phyloP scores from a whole-genome alignment of 1,140 invertebrate genomes.

The Sycophila sp. region DNA sequence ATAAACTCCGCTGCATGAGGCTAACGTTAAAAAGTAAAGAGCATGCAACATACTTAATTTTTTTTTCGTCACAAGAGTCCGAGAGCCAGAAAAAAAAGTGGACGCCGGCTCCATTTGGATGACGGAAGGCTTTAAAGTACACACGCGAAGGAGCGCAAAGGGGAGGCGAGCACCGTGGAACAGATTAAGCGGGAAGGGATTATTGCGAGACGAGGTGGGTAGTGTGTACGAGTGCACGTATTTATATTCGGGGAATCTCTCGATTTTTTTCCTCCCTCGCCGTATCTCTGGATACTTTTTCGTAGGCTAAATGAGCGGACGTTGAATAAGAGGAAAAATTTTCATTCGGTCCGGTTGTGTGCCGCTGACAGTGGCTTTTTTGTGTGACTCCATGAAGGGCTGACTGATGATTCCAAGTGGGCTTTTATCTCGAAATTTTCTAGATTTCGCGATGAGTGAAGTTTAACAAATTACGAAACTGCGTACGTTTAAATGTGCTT shows the following conservation, averaged over 20 bases:
- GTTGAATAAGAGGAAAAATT: neutral
- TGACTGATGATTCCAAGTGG: no score
- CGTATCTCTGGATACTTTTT: neutral
- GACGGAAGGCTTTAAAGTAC: conserved; percentile 21
- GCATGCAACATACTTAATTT: neutral
- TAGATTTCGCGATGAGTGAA: no score
- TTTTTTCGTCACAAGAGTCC: no score
- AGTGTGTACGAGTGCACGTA: conserved; percentile 40
- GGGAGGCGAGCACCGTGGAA: neutral
- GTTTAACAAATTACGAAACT: no score
- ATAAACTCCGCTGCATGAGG: neutral
- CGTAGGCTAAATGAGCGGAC: neutral
- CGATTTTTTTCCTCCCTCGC: neutral
- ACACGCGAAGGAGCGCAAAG: neutral
- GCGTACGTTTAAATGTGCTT: no score
- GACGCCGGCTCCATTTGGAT: conserved; percentile 14
- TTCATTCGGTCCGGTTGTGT: neutral
- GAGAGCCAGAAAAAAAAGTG: neutral
- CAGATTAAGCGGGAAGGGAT: conserved; percentile 24
- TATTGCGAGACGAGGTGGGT: conserved; percentile 24
- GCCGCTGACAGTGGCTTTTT: neutral
- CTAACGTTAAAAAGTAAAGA: neutral
- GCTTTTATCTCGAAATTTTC: no score
- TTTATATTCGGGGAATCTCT: conserved; percentile 10
- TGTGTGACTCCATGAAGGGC: neutral